Base-by-base conservation (phyloP, 2,888 invertebrate species). In the Bursaphelenchus okinawaensis region DNA sequence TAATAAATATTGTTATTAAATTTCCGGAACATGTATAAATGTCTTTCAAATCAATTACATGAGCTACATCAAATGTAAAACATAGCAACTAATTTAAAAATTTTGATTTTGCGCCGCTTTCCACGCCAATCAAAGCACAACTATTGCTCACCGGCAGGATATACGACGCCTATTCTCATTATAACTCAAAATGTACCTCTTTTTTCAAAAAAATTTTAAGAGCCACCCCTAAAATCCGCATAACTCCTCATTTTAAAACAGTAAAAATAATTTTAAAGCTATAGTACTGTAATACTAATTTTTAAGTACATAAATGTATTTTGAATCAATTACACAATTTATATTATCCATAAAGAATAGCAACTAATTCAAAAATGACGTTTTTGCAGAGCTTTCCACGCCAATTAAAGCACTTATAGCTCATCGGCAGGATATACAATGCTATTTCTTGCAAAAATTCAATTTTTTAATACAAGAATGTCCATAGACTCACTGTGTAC, bases 261-360 rank as follows among this genome's bases (percentile, higher is more conserved):
- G n/a, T n/a, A n/a, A n/a, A n/a, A n/a, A n/a, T n/a, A n/a, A n/a
- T n/a, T n/a, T n/a, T n/a, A n/a, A n/a, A n/a, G n/a, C n/a, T n/a
- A n/a, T n/a, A n/a, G n/a, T n/a, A n/a, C n/a, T n/a, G n/a, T n/a
- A n/a, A n/a, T n/a, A n/a, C n/a, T n/a, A n/a, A n/a, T n/a, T n/a
- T n/a, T n/a, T n/a, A n/a, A n/a, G n/a, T n/a, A n/a, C n/a, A n/a
- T 54, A 19, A 3, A 54, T 26, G 27, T 54, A 1, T 6, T 54
- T 54, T 54, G 54, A 54, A 54, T 54, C n/a, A 26, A 54, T 26
- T 54, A 54, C 27, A 54, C 24, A 16, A 54, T 16, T 27, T 54
- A 54, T 54, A 26, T 27, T 23, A 19, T 16, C 12, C 59, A 40
- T 40, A 40, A 40, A 40, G 12, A 54, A 54, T 26, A 54, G 24